Evolutionary conservation across 2,113 vertebrate species (phyloP).

Genomic region (Calidris pugnax): DNA sequence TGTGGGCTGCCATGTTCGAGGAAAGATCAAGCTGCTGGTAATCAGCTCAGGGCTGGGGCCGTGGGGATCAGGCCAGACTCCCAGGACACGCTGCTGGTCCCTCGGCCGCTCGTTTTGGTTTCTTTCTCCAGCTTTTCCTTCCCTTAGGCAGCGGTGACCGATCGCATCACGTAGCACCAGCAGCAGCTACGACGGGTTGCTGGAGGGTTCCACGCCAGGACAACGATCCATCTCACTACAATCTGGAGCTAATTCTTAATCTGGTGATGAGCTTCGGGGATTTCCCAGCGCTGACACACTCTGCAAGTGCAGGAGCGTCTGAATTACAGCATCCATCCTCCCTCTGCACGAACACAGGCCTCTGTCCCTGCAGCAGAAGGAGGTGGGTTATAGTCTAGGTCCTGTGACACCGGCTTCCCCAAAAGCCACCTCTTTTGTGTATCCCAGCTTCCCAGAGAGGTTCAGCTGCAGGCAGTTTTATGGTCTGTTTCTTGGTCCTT

Average conservation of each 20-base stretch:
- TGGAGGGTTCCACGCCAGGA: not conserved
- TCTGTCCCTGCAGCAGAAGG: conserved; percentile 24
- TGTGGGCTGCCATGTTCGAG: not conserved
- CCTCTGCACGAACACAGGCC: not conserved
- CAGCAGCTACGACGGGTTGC: not conserved
- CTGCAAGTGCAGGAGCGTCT: not conserved
- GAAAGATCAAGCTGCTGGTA: conserved; percentile 33
- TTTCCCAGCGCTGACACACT: conserved; percentile 26
- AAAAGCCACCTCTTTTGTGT: conserved; percentile 20
- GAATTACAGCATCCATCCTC: not conserved
- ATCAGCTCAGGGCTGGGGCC: not conserved
- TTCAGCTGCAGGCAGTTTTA: conserved; percentile 34
- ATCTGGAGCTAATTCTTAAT: conserved; percentile 41
- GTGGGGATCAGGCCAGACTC: not conserved
- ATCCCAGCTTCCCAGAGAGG: not conserved
- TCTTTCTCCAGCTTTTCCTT: not conserved
- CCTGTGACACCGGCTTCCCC: not conserved
- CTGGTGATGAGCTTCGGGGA: conserved; percentile 3
- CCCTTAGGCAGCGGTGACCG: not conserved
- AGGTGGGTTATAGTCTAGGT: conserved; percentile 27
- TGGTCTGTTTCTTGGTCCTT: conserved; percentile 38
- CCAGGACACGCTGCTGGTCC: not conserved
- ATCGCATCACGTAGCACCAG: not conserved
- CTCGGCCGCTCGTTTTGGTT: not conserved
- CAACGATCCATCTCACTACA: not conserved